Conservation (phyloP, 2,113 vertebrate genomes). For the Manacus vitellinus region DNA sequence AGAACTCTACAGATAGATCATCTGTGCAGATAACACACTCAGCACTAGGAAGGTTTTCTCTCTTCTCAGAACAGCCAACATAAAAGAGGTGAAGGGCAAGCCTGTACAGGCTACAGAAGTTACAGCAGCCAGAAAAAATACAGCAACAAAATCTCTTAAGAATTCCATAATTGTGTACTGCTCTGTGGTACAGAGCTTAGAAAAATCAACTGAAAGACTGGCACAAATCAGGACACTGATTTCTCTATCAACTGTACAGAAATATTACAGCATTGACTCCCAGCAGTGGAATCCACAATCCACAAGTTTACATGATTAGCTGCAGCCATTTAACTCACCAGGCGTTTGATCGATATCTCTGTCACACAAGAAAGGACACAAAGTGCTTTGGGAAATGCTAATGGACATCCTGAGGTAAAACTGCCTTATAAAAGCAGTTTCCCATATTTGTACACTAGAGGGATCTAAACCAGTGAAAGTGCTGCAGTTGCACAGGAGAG, state of each 20-base stretch:
- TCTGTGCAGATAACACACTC: background rate
- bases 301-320: background rate
- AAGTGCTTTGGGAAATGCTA: conserved; percentile 18
- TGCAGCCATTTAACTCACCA: background rate
- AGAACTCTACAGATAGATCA: background rate
- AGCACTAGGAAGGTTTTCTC: background rate
- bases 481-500: background rate
- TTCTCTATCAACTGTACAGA: background rate
- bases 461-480: background rate
- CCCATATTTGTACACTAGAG: background rate
- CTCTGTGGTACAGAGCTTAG: background rate
- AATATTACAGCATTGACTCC: background rate
- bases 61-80: background rate
- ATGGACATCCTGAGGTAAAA: background rate
- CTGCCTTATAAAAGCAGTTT: background rate
- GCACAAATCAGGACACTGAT: background rate
- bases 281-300: background rate
- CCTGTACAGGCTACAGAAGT: background rate
- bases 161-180: background rate
- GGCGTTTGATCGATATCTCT: background rate
- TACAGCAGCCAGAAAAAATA: background rate
- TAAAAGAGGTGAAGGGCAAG: background rate
- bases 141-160: background rate
- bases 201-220: background rate
- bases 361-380: conserved; percentile 6